Conservation (phyloP, 2,888 invertebrate species). For the Tuta absoluta region DNA sequence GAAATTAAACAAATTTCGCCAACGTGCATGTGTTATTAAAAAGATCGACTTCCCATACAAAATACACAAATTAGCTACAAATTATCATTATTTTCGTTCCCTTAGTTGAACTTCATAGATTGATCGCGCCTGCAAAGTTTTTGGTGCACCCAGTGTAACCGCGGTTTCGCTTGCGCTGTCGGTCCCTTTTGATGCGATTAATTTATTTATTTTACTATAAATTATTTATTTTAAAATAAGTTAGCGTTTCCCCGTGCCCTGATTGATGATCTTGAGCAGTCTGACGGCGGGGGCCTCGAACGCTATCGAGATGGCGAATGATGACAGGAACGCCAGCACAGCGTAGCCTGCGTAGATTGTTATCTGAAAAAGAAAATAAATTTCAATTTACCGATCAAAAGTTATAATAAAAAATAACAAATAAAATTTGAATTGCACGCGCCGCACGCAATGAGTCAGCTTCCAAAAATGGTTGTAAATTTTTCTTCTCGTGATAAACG, state of each 20-base stretch:
- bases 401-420: too few species aligned
- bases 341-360: slow-evolving; percentile 88
- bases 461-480: too few species aligned
- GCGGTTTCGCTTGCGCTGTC: slow-evolving; percentile 6
- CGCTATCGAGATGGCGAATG: slow-evolving; percentile 88
- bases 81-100: too few species aligned
- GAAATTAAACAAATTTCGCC: too few species aligned
- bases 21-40: too few species aligned
- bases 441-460: too few species aligned
- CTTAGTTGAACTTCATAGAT: too few species aligned
- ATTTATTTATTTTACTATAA: slow-evolving; percentile 16
- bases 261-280: slow-evolving; percentile 85
- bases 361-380: slow-evolving; percentile 53
- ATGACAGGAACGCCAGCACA: slow-evolving; percentile 87
- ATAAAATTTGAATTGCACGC: too few species aligned
- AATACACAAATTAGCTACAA: too few species aligned
- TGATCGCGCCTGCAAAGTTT: background rate
- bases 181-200: slow-evolving; percentile 14
- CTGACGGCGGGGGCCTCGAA: slow-evolving; percentile 92
- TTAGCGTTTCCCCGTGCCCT: slow-evolving; percentile 43
- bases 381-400: background rate
- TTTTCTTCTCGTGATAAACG: too few species aligned
- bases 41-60: too few species aligned
- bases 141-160: background rate
- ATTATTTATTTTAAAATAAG: slow-evolving; percentile 3